These are phyloP conservation scores for Eucidaris tribuloides DNA, from an alignment of 35 echinoderm and acorn worm genomes.

Conservation along the genomic window DNA sequence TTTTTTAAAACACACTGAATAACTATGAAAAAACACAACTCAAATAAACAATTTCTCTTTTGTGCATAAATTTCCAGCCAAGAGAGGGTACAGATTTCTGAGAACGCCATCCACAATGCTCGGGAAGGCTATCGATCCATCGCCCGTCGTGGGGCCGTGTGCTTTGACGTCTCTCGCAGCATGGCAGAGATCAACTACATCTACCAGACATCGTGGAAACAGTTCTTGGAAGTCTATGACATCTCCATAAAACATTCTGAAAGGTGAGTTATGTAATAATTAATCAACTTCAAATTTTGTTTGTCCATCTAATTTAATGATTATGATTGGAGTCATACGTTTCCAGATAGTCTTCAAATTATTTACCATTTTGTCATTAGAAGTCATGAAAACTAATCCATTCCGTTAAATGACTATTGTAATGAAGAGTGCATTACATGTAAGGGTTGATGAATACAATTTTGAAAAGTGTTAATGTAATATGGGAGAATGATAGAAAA, in stretches of 20 bases:
- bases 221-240: slow-evolving; percentile 93
- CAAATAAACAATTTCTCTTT: no score
- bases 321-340: no score
- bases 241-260: slow-evolving; percentile 96
- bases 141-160: slow-evolving; percentile 89
- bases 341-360: no score
- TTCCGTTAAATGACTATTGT: no score
- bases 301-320: not conserved
- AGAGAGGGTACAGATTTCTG: slow-evolving; percentile 78
- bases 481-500: no score
- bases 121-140: slow-evolving; percentile 90
- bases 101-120: slow-evolving; percentile 88
- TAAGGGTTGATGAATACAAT: no score
- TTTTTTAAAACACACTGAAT: no score
- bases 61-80: slow-evolving; percentile 40
- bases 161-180: slow-evolving; percentile 79
- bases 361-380: no score
- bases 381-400: no score
- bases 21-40: no score
- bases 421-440: no score
- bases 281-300: not conserved
- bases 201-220: slow-evolving; percentile 96
- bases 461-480: no score
- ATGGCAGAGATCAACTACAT: slow-evolving; percentile 84
- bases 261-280: slow-evolving; percentile 58